Evolutionary conservation across 2,888 invertebrate genomes (phyloP), one percentile per base, ranked within the genome.

Genomic region (Amiota minor): DNA sequence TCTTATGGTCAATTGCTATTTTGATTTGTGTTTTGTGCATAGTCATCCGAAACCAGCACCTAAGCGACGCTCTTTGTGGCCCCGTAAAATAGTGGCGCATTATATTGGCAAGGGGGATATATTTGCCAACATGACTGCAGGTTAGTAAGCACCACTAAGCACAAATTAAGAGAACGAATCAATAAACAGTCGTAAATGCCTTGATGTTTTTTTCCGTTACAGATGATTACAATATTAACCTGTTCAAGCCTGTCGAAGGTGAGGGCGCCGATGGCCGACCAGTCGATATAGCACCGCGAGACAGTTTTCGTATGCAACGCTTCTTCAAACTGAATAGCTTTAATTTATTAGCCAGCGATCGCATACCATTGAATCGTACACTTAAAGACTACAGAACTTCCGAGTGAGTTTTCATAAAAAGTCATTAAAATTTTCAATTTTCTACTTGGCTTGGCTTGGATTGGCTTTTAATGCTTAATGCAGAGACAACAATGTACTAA

Each of bases 331-430:
- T 97, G 49, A 97, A 97, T 88, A 93, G 95, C 50, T 97, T 97
- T 88, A 97, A 97, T 88, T 91, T 97, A 79, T 90, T 97, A 89
- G 96, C 95, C 72, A 95, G 96, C 87, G 97, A 97, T 90, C 93
- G 94, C 78, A 96, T 97, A 87, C 94, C 96, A 11, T 91, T 97
- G 50, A 96, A 97, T 87, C 92, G 97, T 81, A 93, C 93, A 74
- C 91, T 97, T 62, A 96, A 95, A 14, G 97, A 97, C 90, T 95
- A 95, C 84, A 91, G 97, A 78, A 94, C 95, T 87, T 93, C 94
- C 84, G 93, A 93, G 96, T 96, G 90, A 84, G 86, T 83, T 18
- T 9, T 59, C 59, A 35, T 35, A 46, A 18, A 12, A 0, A 0
- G 35, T 8, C 35, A 35, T 35, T 35, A 35, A 35, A 6, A 35